Conservation (phyloP, 2,797 vertebrate species). For the Pelobates cultripes region DNA sequence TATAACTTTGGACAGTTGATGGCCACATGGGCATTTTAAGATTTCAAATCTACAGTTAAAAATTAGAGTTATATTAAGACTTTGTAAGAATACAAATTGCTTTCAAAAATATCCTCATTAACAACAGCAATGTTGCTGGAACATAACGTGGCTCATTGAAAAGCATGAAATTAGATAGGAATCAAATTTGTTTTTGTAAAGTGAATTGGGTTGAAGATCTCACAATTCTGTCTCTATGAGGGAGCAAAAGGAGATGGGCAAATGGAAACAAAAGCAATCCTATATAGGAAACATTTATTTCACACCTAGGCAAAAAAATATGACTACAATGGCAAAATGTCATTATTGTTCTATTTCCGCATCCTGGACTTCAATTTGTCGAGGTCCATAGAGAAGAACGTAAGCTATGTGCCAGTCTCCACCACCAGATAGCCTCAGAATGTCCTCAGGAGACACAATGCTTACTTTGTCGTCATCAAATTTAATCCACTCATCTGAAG, state of each 20-base stretch:
- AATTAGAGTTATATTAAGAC: constrained; percentile 49
- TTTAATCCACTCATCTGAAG: constrained; percentile 96
- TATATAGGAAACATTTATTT: constrained; percentile 89
- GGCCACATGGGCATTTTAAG: constrained; percentile 57
- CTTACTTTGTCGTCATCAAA: constrained; percentile 99
- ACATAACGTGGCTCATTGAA: neutral
- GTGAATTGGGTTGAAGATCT: constrained; percentile 62
- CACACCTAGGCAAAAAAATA: constrained; percentile 88
- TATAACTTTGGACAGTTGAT: constrained; percentile 66
- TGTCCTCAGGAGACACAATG: constrained; percentile 94
- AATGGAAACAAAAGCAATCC: constrained; percentile 66
- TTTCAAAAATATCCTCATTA: neutral
- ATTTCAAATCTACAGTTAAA: constrained; percentile 52
- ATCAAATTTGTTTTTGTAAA: neutral
- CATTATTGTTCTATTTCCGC: constrained; percentile 80
- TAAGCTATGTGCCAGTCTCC: constrained; percentile 99
- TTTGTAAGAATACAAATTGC: constrained; percentile 11
- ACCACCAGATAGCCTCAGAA: constrained; percentile 93
- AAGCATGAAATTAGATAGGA: neutral
- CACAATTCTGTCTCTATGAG: constrained; percentile 63
- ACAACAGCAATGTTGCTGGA: neutral
- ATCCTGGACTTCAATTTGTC: constrained; percentile 86
- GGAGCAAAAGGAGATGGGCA: neutral
- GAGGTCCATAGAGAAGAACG: constrained; percentile 94
- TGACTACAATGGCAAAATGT: constrained; percentile 77